phyloP scores from a whole-genome alignment of 2,888 invertebrate genomes.

The Osmoderma eremita region DNA sequence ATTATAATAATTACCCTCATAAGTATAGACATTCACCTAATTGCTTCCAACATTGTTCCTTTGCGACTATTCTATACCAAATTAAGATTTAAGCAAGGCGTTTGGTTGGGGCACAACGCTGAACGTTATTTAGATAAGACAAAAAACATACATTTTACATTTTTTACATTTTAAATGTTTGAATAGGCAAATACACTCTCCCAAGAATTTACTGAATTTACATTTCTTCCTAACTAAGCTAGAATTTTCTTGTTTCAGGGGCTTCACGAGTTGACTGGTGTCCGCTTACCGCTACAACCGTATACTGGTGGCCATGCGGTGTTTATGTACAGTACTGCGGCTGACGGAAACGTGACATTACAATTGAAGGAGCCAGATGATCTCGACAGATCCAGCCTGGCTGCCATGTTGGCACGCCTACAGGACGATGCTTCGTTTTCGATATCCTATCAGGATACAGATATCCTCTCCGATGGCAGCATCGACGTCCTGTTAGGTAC shows the following conservation, averaged over 20 bases:
- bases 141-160: too few relatives aligned
- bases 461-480: conserved; percentile 73
- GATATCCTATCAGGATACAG: conserved; percentile 79
- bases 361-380: conserved; percentile 72
- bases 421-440: conserved; percentile 75
- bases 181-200: too few relatives aligned
- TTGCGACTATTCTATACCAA: too few relatives aligned
- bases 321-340: conserved; percentile 76
- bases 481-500: conserved; percentile 69
- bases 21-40: too few relatives aligned
- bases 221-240: not conserved
- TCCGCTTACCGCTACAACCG: conserved; percentile 66
- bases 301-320: conserved; percentile 71
- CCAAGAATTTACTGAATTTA: not conserved
- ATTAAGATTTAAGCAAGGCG: too few relatives aligned
- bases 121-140: too few relatives aligned
- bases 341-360: conserved; percentile 72
- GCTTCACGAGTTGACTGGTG: conserved; percentile 62
- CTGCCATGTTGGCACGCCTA: conserved; percentile 65
- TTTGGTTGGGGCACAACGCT: too few relatives aligned
- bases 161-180: too few relatives aligned
- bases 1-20: too few relatives aligned
- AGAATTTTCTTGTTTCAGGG: conserved; percentile 54
- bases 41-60: too few relatives aligned
- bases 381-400: conserved; percentile 62